These are phyloP conservation scores for Cynaeus angustus DNA, from an alignment of 2,888 invertebrate species.

Conservation along the genomic window DNA sequence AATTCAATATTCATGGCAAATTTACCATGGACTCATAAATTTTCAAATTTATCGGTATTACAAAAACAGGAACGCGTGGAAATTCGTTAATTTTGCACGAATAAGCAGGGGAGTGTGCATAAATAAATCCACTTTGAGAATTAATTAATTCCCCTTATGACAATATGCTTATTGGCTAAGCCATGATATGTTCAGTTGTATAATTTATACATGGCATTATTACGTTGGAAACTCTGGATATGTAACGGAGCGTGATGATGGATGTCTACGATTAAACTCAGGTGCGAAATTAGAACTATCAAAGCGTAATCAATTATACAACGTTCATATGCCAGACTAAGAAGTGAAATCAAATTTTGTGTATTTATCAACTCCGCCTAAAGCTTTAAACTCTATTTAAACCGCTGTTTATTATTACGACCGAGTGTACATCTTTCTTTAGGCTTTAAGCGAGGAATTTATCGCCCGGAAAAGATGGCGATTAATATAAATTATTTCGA, in stretches of 20 bases:
- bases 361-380: too few relatives aligned
- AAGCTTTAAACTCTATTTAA: too few relatives aligned
- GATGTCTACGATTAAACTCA: constrained; percentile 40
- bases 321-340: background rate
- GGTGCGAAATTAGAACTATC: constrained; percentile 41
- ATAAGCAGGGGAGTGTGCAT: too few relatives aligned
- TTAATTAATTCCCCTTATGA: constrained; percentile 26
- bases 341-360: background rate
- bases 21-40: constrained; percentile 2
- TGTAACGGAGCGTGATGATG: constrained; percentile 23
- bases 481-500: constrained; percentile 1
- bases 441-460: background rate
- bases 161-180: constrained; percentile 32
- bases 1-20: constrained; percentile 17
- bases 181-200: constrained; percentile 30
- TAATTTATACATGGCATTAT: constrained; percentile 41
- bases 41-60: background rate
- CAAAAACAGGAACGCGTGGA: constrained; percentile 10
- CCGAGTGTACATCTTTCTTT: background rate
- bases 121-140: constrained; percentile 3
- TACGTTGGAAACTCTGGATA: constrained; percentile 3
- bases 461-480: background rate
- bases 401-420: too few relatives aligned
- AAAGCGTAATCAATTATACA: constrained; percentile 39
- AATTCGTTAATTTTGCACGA: constrained; percentile 8